These are phyloP conservation scores for Tortrix viridana DNA, from an alignment of 2,888 invertebrate species.

Conservation along the genomic window DNA sequence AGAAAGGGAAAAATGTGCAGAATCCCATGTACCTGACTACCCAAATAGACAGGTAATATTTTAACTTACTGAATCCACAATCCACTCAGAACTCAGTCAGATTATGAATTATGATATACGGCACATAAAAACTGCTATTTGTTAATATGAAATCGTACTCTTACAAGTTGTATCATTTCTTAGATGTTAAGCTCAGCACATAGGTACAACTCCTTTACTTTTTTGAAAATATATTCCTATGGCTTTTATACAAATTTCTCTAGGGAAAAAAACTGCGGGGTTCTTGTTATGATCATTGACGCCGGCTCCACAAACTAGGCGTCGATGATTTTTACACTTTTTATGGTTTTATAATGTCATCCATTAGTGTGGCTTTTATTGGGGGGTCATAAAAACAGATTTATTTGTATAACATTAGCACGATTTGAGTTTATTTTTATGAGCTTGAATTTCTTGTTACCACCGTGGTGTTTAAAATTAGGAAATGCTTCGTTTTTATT, in stretches of 20 bases:
- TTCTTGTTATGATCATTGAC: constrained; percentile 12
- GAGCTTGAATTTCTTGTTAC: constrained; percentile 40
- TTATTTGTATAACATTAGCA: constrained; percentile 42
- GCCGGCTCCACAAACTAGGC: constrained; percentile 5
- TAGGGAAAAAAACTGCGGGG: neutral
- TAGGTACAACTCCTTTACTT: too few relatives aligned
- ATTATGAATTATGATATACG: too few relatives aligned
- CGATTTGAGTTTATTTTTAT: constrained; percentile 43
- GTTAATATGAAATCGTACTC: too few relatives aligned
- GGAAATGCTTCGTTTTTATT: constrained; percentile 22
- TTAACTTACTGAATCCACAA: too few relatives aligned
- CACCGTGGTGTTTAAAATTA: constrained; percentile 35
- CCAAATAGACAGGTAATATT: too few relatives aligned
- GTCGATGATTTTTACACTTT: constrained; percentile 32
- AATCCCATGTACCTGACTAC: too few relatives aligned
- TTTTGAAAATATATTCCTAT: too few relatives aligned
- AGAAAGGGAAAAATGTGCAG: too few relatives aligned
- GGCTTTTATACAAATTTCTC: constrained; percentile 4
- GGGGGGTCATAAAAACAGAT: constrained; percentile 41
- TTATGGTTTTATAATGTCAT: constrained; percentile 40
- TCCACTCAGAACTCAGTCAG: too few relatives aligned
- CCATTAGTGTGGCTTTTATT: constrained; percentile 44
- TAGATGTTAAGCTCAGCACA: too few relatives aligned
- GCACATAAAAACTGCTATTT: too few relatives aligned
- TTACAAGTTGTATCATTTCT: too few relatives aligned